Evolutionary conservation across 2,888 invertebrate genomes (phyloP).

Genomic region (Stenurella melanura): DNA sequence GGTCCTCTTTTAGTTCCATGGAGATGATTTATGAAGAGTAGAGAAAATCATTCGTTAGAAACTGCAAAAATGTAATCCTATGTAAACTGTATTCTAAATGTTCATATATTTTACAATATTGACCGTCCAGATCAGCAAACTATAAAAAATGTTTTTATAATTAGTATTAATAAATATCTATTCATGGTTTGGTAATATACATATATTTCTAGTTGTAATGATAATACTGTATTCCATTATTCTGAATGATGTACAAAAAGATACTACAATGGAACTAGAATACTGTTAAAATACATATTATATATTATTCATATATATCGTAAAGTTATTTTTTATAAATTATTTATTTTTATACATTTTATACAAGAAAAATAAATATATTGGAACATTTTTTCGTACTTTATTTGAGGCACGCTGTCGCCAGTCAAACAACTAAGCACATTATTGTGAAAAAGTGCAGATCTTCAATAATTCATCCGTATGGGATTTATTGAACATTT

Average conservation of each 20-base stretch:
- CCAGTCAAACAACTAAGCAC: no score
- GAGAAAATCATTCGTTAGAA: no score
- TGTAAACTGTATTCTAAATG: no score
- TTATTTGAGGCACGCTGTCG: no score
- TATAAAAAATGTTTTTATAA: neutral
- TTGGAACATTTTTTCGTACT: neutral
- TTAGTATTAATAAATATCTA: neutral
- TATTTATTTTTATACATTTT: slow-evolving; percentile 30
- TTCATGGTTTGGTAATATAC: slow-evolving; percentile 9
- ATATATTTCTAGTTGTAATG: neutral
- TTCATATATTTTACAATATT: neutral
- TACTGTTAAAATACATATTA: neutral
- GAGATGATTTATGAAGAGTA: no score
- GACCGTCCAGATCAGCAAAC: neutral
- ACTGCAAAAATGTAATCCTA: no score
- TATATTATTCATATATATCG: slow-evolving; percentile 7
- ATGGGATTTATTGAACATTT: no score
- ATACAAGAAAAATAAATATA: slow-evolving; percentile 15
- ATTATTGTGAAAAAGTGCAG: no score
- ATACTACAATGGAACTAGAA: neutral
- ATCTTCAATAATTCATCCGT: no score
- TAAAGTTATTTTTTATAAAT: slow-evolving; percentile 6
- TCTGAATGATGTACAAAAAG: slow-evolving; percentile 27
- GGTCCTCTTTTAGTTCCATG: no score
- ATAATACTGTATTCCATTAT: neutral